Evolutionary conservation across 1,140 invertebrate species (phyloP).

Genomic region (Drosophila lacteicornis): DNA sequence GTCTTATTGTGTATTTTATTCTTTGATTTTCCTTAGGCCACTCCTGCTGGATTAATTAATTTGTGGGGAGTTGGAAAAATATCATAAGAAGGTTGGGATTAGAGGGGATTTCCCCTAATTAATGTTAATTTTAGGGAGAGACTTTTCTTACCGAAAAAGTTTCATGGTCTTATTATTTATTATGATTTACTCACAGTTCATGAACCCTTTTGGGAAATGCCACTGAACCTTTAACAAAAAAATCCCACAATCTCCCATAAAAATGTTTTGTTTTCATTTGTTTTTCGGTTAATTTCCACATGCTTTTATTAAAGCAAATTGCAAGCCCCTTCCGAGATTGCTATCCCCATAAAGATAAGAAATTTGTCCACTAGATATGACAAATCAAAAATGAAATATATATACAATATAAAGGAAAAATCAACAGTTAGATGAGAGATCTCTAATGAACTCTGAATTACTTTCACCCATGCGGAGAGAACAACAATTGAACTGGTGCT

Average conservation of each 20-base stretch:
- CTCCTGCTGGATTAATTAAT: conserved; percentile 49
- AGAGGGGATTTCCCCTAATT: background rate
- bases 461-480: conserved; percentile 48
- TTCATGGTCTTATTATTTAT: too few species aligned
- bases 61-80: conserved; percentile 8
- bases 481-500: conserved; percentile 43
- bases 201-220: background rate
- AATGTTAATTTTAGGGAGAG: too few species aligned
- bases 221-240: conserved; percentile 8
- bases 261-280: background rate
- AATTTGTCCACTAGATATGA: conserved; percentile 26
- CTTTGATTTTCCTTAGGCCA: conserved; percentile 18
- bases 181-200: background rate
- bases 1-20: conserved; percentile 6
- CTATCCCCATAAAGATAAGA: conserved; percentile 34
- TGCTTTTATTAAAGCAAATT: conserved; percentile 24
- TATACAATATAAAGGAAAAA: conserved; percentile 12
- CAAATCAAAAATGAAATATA: conserved; percentile 18
- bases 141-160: too few species aligned
- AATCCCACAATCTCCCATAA: background rate
- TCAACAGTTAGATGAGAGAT: conserved; percentile 34
- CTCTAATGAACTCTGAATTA: conserved; percentile 66
- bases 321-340: conserved; percentile 23
- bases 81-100: background rate
- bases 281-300: conserved; percentile 42